Base-by-base conservation (phyloP, 2,888 invertebrate genomes). In the Electrophaes corylata region DNA sequence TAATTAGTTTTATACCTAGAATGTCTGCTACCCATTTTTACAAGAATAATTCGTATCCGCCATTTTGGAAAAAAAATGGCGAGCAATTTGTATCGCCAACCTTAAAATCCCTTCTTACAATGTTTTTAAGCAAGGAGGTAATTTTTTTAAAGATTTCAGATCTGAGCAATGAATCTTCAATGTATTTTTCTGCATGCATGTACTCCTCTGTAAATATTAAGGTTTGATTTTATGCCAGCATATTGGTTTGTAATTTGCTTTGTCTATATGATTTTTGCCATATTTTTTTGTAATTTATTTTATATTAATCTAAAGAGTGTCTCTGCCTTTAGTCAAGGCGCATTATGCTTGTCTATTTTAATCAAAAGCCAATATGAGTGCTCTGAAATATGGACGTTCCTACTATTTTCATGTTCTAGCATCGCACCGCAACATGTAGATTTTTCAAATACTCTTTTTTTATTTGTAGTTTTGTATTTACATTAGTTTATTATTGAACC, bases 121-220 rank as follows among this genome's bases (percentile, higher is more conserved):
- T n/a, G n/a, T 29, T 6, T 6, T 29, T 29, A 29, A 3, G 23
- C 10, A 10, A 10, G 10, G 10, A 29, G 10, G 26, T 10, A 10
- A 29, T 52, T 23, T 12, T 10, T 20, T 23, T 20, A 6, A 33
- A 58, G 39, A 39, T 58, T 58, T 39, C 57, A 58, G 57, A 58
- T 49, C 58, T 49, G 33, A 40, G 31, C 11, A 45, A 48, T 31
- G 45, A 43, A 35, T 48, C 41, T 16, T 41, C 26, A 18, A 37
- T 18, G 40, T 37, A 4, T 29, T 20, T 44, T 49, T 44, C 12
- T 44, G 49, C 49, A 39, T 39, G 49, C 49, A 45, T 45, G 45
- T 39, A 55, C 33, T 50, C 14, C 2, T 47, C 10, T 40, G 45
- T 45, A 45, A 19, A 44, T 37, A 35, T 20, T 20, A n/a, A 19